Percentiles rank a stretch among this genome's conserved stretches.
These are phyloP conservation scores for Leptinotarsa lineolata DNA, from an alignment of 1,140 invertebrate species.

Conservation along the genomic window DNA sequence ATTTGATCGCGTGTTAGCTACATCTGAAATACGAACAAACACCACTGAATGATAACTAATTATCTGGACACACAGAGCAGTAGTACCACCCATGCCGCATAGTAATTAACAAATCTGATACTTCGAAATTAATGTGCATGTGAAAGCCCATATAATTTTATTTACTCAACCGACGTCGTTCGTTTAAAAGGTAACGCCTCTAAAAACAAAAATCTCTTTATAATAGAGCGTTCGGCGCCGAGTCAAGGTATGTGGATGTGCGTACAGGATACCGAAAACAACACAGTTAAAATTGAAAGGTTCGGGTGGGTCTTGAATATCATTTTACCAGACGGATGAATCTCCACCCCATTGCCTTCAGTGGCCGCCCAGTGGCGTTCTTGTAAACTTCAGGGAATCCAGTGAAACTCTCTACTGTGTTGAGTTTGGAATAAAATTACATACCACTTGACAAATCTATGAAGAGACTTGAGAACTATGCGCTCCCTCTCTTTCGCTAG, in stretches of 20 bases:
- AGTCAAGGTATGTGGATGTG: slow-evolving; percentile 2
- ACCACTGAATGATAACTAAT: background rate
- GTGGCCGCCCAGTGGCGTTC: background rate
- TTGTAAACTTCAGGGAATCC: no score
- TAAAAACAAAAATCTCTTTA: slow-evolving; percentile 48
- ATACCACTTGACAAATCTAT: no score
- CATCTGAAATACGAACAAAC: no score
- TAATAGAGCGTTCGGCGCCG: slow-evolving; percentile 41
- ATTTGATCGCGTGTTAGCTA: no score
- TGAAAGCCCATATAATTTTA: slow-evolving; percentile 46
- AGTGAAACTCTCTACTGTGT: no score
- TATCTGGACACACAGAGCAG: background rate
- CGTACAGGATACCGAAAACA: slow-evolving; percentile 21
- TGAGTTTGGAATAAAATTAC: no score
- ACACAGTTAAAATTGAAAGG: slow-evolving; percentile 11
- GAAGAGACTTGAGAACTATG: no score
- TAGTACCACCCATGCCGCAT: slow-evolving; percentile 36
- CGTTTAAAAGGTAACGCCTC: slow-evolving; percentile 43
- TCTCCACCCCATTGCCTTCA: slow-evolving; percentile 5
- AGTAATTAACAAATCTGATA: slow-evolving; percentile 34
- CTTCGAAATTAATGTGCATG: slow-evolving; percentile 36
- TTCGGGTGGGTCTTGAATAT: slow-evolving; percentile 1
- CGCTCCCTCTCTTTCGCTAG: no score
- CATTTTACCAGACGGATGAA: slow-evolving; percentile 2
- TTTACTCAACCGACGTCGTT: slow-evolving; percentile 44